Percentiles rank a stretch among this genome's conserved stretches.
These are phyloP conservation scores for Eupithecia insigniata DNA, from an alignment of 2,888 invertebrate species.

Conservation along the genomic window DNA sequence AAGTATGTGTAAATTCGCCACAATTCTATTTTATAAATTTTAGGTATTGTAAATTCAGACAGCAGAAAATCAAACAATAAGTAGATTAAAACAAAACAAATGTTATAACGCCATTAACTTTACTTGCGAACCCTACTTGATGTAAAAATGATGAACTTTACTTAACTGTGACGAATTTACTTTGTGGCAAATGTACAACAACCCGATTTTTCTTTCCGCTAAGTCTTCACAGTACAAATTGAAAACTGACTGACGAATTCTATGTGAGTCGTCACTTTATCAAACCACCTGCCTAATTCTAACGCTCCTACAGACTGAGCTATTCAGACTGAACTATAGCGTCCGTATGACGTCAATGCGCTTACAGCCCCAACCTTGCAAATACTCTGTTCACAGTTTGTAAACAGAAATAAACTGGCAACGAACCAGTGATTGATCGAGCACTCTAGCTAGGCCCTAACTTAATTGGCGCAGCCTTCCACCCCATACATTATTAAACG, in stretches of 20 bases:
- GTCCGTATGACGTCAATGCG: neutral
- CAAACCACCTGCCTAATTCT: neutral
- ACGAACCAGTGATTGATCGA: constrained; percentile 38
- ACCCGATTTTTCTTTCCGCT: neutral
- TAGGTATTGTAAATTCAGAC: too few species aligned
- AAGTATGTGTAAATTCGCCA: too few species aligned
- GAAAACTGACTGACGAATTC: neutral
- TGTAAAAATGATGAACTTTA: too few species aligned
- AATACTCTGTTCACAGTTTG: neutral
- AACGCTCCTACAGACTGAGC: neutral
- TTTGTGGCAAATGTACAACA: too few species aligned
- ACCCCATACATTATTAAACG: constrained; percentile 34
- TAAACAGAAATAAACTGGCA: constrained; percentile 15
- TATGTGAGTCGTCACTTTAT: neutral
- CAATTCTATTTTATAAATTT: too few species aligned
- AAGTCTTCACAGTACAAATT: neutral
- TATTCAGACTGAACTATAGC: neutral
- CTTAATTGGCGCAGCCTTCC: constrained; percentile 35
- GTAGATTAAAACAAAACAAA: too few species aligned
- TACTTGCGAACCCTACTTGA: too few species aligned
- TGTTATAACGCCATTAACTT: too few species aligned
- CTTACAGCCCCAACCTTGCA: neutral
- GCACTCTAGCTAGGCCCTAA: constrained; percentile 27
- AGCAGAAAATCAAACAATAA: too few species aligned
- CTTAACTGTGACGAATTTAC: too few species aligned